These are phyloP conservation scores for Todiramphus saurophagus DNA, from an alignment of 2,113 vertebrate species.

Conservation along the genomic window DNA sequence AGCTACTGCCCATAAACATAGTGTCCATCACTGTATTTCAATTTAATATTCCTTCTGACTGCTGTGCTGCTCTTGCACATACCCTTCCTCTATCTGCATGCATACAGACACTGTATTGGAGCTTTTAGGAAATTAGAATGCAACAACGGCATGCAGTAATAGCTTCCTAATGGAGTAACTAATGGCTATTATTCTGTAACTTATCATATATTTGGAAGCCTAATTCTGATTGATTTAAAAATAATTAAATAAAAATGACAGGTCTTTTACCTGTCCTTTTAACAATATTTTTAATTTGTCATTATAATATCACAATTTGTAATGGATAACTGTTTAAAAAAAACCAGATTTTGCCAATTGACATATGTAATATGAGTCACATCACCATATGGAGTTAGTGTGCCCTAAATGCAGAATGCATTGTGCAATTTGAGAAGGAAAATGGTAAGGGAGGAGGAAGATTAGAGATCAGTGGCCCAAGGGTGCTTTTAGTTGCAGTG, in stretches of 20 bases:
- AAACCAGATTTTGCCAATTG: not conserved
- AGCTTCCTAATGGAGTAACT: not conserved
- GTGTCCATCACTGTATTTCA: not conserved
- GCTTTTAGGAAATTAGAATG: not conserved
- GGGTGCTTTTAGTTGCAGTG: not conserved
- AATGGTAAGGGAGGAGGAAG: not conserved
- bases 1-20: not conserved
- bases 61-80: not conserved
- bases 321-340: not conserved
- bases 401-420: not conserved
- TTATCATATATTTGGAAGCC: not conserved
- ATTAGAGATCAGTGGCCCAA: slow-evolving; percentile 17
- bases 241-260: not conserved
- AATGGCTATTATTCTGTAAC: not conserved
- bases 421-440: not conserved
- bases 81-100: not conserved
- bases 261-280: not conserved
- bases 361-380: rapidly evolving
- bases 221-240: not conserved
- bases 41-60: not conserved
- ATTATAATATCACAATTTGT: not conserved
- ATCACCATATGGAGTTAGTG: rapidly evolving
- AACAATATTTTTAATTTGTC: not conserved
- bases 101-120: not conserved
- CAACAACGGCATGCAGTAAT: not conserved